phyloP scores from a whole-genome alignment of 2,113 vertebrate species.

The Psittacara wagleri region DNA sequence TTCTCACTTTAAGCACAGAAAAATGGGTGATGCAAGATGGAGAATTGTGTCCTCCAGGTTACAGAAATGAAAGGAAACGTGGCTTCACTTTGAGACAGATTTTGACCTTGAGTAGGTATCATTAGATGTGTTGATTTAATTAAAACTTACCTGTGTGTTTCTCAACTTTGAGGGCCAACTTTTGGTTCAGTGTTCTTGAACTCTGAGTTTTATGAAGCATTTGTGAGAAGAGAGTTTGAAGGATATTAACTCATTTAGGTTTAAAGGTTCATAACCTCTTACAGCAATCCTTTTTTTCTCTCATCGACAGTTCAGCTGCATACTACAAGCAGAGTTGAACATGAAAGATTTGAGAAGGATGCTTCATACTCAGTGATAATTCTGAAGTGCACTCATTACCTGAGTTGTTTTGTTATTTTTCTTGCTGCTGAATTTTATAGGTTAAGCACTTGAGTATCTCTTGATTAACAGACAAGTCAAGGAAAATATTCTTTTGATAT shows the following conservation, averaged over 20 bases:
- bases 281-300: background rate
- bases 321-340: background rate
- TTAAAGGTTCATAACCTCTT: background rate
- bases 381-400: background rate
- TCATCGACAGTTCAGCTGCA: background rate
- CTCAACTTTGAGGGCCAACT: background rate
- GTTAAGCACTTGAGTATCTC: background rate
- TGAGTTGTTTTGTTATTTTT: background rate
- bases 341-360: background rate
- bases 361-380: background rate
- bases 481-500: background rate
- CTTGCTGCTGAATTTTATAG: background rate
- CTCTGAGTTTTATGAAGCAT: background rate
- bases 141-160: background rate
- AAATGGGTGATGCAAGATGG: background rate
- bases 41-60: background rate
- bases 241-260: background rate
- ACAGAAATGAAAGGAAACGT: background rate
- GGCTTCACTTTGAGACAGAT: background rate
- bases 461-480: background rate
- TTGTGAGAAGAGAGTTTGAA: background rate
- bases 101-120: background rate
- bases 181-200: background rate
- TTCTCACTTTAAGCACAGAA: background rate
- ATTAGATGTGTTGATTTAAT: background rate